These are phyloP conservation scores for Philhelius pedissequus DNA, from an alignment of 2,888 invertebrate species.

Conservation along the genomic window DNA sequence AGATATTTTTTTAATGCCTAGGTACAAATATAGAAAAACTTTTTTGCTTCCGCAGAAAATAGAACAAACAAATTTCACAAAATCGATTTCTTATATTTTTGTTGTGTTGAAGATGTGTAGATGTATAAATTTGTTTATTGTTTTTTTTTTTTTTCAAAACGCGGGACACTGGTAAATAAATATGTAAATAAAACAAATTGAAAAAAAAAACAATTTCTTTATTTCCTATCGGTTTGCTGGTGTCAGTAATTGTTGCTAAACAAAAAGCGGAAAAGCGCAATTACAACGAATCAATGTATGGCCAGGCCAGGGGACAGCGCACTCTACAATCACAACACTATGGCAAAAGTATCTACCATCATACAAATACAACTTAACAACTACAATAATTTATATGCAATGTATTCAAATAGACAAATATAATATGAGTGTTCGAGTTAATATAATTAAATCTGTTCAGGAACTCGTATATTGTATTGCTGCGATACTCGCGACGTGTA, in stretches of 20 bases:
- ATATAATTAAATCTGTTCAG: slow-evolving; percentile 55
- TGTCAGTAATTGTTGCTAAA: slow-evolving; percentile 52
- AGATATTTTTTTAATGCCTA: background rate
- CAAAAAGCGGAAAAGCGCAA: slow-evolving; percentile 63
- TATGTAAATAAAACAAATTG: background rate
- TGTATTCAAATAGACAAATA: slow-evolving; percentile 39
- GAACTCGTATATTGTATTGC: slow-evolving; percentile 10
- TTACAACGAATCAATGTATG: slow-evolving; percentile 52
- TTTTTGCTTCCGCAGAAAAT: background rate
- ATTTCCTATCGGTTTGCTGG: slow-evolving; percentile 47
- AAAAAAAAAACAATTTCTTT: slow-evolving; percentile 33
- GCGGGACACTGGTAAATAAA: slow-evolving; percentile 6
- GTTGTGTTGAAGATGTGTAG: too few relatives aligned
- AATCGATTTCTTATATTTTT: slow-evolving; percentile 38
- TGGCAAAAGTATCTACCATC: slow-evolving; percentile 15
- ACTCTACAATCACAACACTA: slow-evolving; percentile 23
- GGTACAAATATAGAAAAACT: background rate
- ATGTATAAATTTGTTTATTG: slow-evolving; percentile 11
- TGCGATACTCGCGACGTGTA: background rate
- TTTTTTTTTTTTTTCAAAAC: slow-evolving; percentile 15
- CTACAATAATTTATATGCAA: slow-evolving; percentile 11
- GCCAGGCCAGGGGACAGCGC: slow-evolving; percentile 16
- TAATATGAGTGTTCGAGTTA: slow-evolving; percentile 32
- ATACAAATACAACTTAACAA: background rate
- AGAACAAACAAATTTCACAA: slow-evolving; percentile 23